Percentiles rank a stretch among this genome's conserved stretches.
These are phyloP conservation scores for Theristus sp. DNA, from an alignment of 2,888 invertebrate species.

Conservation along the genomic window DNA sequence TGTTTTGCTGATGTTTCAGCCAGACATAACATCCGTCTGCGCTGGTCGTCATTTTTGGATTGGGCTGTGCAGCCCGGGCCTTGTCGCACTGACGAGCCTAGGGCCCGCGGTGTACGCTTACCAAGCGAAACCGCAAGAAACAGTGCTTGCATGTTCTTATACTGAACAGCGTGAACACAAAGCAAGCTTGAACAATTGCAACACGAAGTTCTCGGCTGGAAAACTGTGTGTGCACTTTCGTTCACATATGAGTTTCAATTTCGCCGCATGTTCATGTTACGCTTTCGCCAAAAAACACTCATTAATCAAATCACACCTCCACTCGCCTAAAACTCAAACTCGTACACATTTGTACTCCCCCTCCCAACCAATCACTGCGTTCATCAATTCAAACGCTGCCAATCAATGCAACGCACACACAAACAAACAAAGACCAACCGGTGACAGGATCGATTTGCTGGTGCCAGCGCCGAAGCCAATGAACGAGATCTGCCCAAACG, in stretches of 20 bases:
- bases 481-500: slow-evolving; percentile 3
- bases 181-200: too few species aligned
- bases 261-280: too few species aligned
- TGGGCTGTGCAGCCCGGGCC: too few species aligned
- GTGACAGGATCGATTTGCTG: neutral
- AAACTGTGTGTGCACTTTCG: neutral
- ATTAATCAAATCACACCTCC: neutral
- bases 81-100: too few species aligned
- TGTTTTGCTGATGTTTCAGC: neutral
- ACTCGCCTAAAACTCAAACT: neutral
- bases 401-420: neutral
- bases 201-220: neutral
- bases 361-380: neutral
- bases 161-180: neutral
- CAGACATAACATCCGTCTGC: too few species aligned
- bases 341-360: too few species aligned
- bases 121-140: too few species aligned
- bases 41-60: too few species aligned
- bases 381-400: neutral
- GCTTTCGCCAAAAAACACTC: too few species aligned
- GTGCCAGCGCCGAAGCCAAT: neutral
- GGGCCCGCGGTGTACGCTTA: too few species aligned
- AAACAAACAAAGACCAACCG: too few species aligned
- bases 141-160: too few species aligned
- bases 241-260: neutral